Evolutionary conservation across 2,797 vertebrate species (phyloP).

Genomic region (Poecilia velifera): DNA sequence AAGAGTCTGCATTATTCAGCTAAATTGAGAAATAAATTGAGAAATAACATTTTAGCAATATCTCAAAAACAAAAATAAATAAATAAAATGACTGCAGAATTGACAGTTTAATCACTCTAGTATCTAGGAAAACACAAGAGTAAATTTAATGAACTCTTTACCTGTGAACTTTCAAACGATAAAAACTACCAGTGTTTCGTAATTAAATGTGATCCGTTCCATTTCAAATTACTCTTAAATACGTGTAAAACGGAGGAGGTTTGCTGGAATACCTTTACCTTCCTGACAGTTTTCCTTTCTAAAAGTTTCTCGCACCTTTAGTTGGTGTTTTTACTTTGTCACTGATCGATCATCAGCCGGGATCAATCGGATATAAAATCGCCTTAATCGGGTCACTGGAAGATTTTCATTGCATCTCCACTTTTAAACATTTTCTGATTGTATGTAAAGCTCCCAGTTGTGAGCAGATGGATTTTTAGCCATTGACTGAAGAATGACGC

Average conservation of each 20-base stretch:
- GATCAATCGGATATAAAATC: not conserved
- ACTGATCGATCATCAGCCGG: not conserved
- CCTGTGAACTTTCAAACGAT: not conserved
- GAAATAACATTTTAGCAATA: not conserved
- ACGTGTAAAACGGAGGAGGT: not conserved
- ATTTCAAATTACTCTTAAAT: not conserved
- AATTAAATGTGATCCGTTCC: not conserved
- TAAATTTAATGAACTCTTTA: not conserved
- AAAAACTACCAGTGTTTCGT: not conserved
- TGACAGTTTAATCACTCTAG: not conserved
- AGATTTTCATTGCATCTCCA: not conserved
- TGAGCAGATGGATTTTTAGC: slow-evolving; percentile 10
- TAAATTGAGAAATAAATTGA: not conserved
- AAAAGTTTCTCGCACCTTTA: not conserved
- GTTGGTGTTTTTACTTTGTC: not conserved
- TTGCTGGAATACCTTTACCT: not conserved
- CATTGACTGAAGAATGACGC: slow-evolving; percentile 1
- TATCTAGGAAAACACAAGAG: too few species aligned
- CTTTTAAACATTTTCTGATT: not conserved
- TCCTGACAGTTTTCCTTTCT: not conserved
- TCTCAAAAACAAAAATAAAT: not conserved
- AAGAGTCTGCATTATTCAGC: not conserved
- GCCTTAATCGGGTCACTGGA: not conserved
- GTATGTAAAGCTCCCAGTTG: slow-evolving; percentile 7
- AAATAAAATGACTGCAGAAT: not conserved